phyloP scores from a whole-genome alignment of 37 sponge, comb jelly and placozoan species.

The Trichoplax adhaerens region DNA sequence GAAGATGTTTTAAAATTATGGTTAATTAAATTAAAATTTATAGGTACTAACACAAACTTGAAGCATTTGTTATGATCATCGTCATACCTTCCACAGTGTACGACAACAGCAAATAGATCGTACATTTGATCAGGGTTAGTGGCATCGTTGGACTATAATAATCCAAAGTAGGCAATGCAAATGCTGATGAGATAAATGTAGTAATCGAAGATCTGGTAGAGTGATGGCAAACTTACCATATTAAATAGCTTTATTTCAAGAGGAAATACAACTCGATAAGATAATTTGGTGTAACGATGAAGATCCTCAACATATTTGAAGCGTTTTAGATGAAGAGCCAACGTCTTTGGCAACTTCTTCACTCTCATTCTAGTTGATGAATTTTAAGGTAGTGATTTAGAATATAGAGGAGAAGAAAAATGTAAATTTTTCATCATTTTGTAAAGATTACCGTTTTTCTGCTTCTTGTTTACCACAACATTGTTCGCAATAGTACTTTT shows the following conservation, averaged over 20 bases:
- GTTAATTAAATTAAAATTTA: too few relatives aligned
- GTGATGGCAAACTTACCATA: slow-evolving; percentile 31
- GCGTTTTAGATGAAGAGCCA: slow-evolving; percentile 90
- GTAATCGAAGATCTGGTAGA: not conserved
- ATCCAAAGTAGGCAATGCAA: not conserved
- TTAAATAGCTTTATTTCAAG: slow-evolving; percentile 88
- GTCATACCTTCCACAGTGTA: slow-evolving; percentile 85
- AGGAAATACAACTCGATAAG: slow-evolving; percentile 87
- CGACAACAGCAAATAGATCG: slow-evolving; percentile 73
- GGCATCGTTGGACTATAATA: slow-evolving; percentile 51
- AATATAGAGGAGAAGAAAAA: not conserved
- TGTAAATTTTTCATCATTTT: not conserved
- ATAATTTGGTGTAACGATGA: slow-evolving; percentile 67
- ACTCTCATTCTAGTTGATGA: slow-evolving; percentile 32
- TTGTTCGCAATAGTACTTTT: slow-evolving; percentile 89
- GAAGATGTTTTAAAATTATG: not conserved
- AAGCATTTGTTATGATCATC: not conserved
- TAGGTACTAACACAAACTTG: not conserved
- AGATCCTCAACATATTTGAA: slow-evolving; percentile 86
- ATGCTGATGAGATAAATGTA: not conserved
- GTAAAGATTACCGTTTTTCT: slow-evolving; percentile 44
- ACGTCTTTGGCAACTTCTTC: slow-evolving; percentile 71
- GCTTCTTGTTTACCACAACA: slow-evolving; percentile 98
- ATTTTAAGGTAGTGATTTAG: not conserved
- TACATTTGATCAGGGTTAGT: slow-evolving; percentile 63